These are phyloP conservation scores for Amphipoea oculea DNA, from an alignment of 2,888 invertebrate species.

Conservation along the genomic window DNA sequence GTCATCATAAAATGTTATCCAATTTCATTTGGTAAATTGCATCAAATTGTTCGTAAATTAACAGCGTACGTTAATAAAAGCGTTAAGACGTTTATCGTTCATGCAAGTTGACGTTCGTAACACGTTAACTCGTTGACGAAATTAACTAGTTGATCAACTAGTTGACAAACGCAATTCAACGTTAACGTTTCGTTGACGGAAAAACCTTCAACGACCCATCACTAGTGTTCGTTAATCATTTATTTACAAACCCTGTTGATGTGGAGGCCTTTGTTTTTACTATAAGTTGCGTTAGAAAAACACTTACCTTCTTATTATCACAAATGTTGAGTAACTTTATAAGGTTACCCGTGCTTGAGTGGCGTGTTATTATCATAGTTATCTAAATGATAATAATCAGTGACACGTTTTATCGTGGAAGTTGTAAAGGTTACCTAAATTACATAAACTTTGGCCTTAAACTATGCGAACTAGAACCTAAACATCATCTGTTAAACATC, in stretches of 20 bases:
- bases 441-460: neutral
- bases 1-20: no score
- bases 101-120: no score
- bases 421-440: neutral
- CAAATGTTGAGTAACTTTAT: neutral
- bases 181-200: no score
- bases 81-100: no score
- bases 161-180: no score
- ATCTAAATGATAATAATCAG: neutral
- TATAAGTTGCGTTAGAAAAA: neutral
- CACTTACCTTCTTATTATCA: neutral
- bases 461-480: neutral
- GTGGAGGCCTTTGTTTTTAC: slow-evolving; percentile 15
- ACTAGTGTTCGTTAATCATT: slow-evolving; percentile 51
- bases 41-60: no score
- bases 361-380: no score
- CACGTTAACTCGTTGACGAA: no score
- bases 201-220: no score
- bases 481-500: neutral
- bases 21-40: no score
- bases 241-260: slow-evolving; percentile 29
- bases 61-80: no score
- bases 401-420: neutral
- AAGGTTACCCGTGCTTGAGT: neutral
- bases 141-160: no score